Base-by-base conservation (phyloP, 2,888 invertebrate genomes). In the Sminthurides aquaticus region DNA sequence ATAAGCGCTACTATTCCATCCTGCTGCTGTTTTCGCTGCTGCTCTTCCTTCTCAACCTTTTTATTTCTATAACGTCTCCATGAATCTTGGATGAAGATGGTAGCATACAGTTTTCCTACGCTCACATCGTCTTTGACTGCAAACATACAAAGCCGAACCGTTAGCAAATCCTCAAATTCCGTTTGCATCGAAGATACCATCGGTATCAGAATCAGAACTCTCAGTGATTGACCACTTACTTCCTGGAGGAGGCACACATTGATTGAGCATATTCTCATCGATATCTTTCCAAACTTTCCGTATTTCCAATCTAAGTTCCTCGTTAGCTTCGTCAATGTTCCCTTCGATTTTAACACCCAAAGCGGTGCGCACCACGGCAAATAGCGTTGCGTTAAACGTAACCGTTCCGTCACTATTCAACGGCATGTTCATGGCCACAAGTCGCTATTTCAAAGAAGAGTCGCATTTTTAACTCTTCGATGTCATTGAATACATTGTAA, bases 21-120 rank as follows among this genome's bases (percentile, higher is more conserved):
- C 66, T 86, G 87, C 11, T 87, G 87, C 66, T 89, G 89, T 64
- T 75, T 76, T 26, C 73, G 75, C 22, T 76, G 76, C 62, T 74
- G 71, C 61, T 79, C 79, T 73, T 83, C 76, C 48, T 75, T 65
- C 52, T 76, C 74, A 77, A 91, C 91, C 78, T 92, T 92, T 74
- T 97, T 88, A 80, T 99, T 99, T 81, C 98, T 99, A 81, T 99
- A 73, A 48, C 67, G 49, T 49, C 70, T 57, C 60, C 69, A 73
- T 20, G 70, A 69, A 52, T 73, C 73, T 60, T 73, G 73, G 63
- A 73, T 73, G 54, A 73, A 61, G 22, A 70, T 66, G 26, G 69
- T 71, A 1, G 73, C 73, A 29, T 73, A 73, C 49, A 73, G 69
- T 28, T 71, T 73, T 22, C 73, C 73, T 1, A 73, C 73, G n/a